Percentiles rank a stretch among this genome's conserved stretches.
phyloP scores from a whole-genome alignment of 2,888 invertebrate genomes.

The Hybos culiciformis region DNA sequence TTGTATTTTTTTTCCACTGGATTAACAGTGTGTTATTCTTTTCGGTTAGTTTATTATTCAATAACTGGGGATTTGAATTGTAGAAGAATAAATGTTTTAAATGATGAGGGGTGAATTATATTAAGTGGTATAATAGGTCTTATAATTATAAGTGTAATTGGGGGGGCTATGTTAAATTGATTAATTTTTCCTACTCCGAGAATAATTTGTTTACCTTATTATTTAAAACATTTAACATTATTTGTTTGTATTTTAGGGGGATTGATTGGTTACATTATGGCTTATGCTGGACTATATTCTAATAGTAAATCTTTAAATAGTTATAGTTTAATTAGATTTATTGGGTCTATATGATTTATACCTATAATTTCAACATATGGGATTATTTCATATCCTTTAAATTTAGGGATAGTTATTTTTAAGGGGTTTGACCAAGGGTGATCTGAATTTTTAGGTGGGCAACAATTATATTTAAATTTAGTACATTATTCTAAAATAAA shows the following conservation, averaged over 20 bases:
- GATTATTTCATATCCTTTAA: constrained; percentile 37
- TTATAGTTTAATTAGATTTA: constrained; percentile 32
- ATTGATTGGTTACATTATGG: constrained; percentile 35
- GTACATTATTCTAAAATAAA: constrained; percentile 34
- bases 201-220: constrained; percentile 41
- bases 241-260: constrained; percentile 37
- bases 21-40: constrained; percentile 43
- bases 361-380: constrained; percentile 38
- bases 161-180: constrained; percentile 42
- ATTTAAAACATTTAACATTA: constrained; percentile 42
- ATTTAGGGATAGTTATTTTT: constrained; percentile 31
- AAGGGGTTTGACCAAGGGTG: constrained; percentile 40
- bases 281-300: constrained; percentile 36
- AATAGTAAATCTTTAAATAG: constrained; percentile 33
- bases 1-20: constrained; percentile 41
- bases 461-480: constrained; percentile 34
- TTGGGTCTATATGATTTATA: constrained; percentile 41
- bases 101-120: constrained; percentile 39
- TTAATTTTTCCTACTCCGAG: constrained; percentile 40
- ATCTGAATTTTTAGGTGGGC: constrained; percentile 37
- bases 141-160: constrained; percentile 31
- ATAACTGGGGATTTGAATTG: constrained; percentile 40
- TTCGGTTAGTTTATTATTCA: constrained; percentile 44
- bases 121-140: constrained; percentile 35
- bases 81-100: constrained; percentile 37